Base-by-base conservation (phyloP, 2,888 invertebrate species). In the Campoplex nolae region DNA sequence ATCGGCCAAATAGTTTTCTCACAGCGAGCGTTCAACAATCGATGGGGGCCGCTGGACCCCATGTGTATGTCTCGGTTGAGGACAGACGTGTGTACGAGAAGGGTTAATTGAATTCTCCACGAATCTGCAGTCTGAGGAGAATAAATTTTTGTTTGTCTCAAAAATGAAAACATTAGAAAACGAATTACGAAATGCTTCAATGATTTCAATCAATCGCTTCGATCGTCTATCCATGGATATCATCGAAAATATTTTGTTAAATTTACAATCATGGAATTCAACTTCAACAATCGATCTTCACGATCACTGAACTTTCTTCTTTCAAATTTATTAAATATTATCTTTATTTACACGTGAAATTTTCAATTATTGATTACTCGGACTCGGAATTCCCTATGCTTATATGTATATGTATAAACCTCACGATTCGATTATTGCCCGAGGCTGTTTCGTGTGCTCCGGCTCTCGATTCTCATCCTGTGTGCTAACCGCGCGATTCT, bases 401-500 rank as follows among this genome's bases (percentile, higher is more conserved):
- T 76, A 76, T 48, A 76, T 76, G 76, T 58, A 35, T 71, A 83
- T 70, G 79, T 79, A 77, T 87, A 85, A 88, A 82, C 83, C 86
- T 88, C 88, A 88, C 88, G 89, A 89, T 88, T 89, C 88, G 89
- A 88, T 89, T 88, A 89, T 88, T 87, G 88, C 89, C 88, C 84
- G 85, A 85, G 81, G 89, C 86, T 86, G 88, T 84, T 84, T 73
- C 83, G 87, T 79, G 85, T 86, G 73, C 76, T 82, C 83, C 81
- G 84, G 77, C 82, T 84, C 88, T 84, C 80, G 82, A 85, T 87
- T 84, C 86, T 80, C 80, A 84, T 84, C 79, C 77, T 70, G 83
- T 68, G 87, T 87, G 86, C 88, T 88, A 81, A 83, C 71, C 81
- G 85, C 87, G 82, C 82, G 79, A 87, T 86, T 88, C 88, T 89